Conservation (phyloP, 2,797 vertebrate species). For the Myotis findleyi region DNA sequence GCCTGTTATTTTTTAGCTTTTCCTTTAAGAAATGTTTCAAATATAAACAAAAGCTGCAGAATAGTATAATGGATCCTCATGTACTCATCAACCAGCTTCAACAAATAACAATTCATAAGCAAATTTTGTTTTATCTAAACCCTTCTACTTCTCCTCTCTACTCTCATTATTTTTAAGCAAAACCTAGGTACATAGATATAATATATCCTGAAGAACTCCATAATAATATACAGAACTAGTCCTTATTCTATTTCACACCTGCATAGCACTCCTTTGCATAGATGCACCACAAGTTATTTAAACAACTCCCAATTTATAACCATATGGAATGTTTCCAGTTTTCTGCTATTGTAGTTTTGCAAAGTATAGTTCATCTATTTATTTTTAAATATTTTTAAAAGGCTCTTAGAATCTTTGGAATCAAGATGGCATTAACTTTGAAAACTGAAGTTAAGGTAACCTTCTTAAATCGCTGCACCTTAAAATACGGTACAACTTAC, state of each 20-base stretch:
- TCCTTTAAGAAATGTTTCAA: conserved; percentile 22
- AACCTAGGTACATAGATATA: neutral
- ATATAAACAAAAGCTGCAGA: conserved; percentile 9
- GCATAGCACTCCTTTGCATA: neutral
- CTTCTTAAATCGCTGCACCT: conserved; percentile 12
- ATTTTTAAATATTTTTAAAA: conserved; percentile 24
- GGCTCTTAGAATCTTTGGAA: neutral
- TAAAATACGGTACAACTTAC: neutral
- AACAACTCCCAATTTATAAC: neutral
- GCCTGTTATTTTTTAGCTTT: neutral
- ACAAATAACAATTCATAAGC: neutral
- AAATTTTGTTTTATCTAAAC: conserved; percentile 33
- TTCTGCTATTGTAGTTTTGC: conserved; percentile 11
- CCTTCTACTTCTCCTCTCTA: neutral
- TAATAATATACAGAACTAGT: neutral
- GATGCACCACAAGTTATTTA: neutral
- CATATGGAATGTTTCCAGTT: neutral
- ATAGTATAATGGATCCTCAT: neutral
- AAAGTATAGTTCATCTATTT: neutral
- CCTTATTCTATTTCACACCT: neutral
- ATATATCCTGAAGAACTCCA: neutral
- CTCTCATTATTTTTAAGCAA: conserved; percentile 42
- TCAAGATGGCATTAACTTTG: conserved; percentile 16
- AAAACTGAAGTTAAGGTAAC: conserved; percentile 5
- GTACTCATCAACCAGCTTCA: neutral